These are phyloP conservation scores for Beris morrisii DNA, from an alignment of 2,888 invertebrate genomes.

Conservation along the genomic window DNA sequence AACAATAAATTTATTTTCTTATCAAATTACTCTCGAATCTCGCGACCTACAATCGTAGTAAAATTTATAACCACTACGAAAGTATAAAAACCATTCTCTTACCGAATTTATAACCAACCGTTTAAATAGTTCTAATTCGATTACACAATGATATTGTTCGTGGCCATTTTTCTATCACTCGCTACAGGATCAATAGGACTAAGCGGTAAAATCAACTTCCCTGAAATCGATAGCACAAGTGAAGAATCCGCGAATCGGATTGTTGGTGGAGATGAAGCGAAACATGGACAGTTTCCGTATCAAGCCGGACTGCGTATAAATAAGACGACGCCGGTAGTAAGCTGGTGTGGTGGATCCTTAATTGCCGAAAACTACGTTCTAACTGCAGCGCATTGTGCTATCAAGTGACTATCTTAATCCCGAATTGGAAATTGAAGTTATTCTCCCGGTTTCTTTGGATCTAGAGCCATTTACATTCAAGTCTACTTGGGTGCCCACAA, in stretches of 20 bases:
- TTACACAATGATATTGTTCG: too few relatives aligned
- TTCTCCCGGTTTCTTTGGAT: neutral
- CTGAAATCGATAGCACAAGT: too few relatives aligned
- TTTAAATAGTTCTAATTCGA: too few relatives aligned
- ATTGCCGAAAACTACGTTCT: constrained; percentile 28
- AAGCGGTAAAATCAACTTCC: too few relatives aligned
- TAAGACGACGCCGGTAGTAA: neutral
- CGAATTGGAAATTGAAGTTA: neutral
- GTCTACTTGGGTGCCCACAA: constrained; percentile 54
- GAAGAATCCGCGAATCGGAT: constrained; percentile 22
- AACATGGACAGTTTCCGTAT: constrained; percentile 36
- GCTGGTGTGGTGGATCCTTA: constrained; percentile 32
- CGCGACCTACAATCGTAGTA: too few relatives aligned
- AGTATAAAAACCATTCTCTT: too few relatives aligned
- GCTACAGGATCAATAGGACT: too few relatives aligned
- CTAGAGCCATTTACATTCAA: constrained; percentile 34
- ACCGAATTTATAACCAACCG: too few relatives aligned
- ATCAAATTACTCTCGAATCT: too few relatives aligned
- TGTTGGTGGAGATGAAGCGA: constrained; percentile 33
- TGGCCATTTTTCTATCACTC: too few relatives aligned
- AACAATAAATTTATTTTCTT: too few relatives aligned
- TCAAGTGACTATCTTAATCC: neutral
- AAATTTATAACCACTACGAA: too few relatives aligned
- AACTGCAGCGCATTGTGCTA: constrained; percentile 34
- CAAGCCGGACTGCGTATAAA: constrained; percentile 28